Conservation (phyloP, 2,113 vertebrate genomes). For the Rhynchomys soricoides region DNA sequence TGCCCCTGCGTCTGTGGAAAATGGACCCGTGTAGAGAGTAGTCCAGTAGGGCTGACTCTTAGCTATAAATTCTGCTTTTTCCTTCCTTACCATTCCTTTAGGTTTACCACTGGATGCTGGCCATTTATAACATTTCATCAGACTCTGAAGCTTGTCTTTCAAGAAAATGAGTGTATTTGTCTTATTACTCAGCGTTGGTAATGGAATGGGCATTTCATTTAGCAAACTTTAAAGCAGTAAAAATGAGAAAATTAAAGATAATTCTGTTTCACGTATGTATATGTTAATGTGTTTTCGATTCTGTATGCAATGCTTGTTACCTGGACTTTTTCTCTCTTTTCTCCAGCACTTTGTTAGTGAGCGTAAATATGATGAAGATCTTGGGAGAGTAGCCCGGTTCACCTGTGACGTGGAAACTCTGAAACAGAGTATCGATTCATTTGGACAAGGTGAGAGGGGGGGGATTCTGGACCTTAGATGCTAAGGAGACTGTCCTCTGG, state of each 20-base stretch:
- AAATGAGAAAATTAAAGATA: slow-evolving; percentile 40
- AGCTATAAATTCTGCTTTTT: neutral
- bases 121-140: slow-evolving; percentile 13
- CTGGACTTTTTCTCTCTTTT: neutral
- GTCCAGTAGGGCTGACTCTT: neutral
- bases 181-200: neutral
- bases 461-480: neutral
- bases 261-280: neutral
- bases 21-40: neutral
- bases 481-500: neutral
- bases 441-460: slow-evolving; percentile 92
- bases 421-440: slow-evolving; percentile 90
- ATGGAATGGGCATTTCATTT: slow-evolving; percentile 16
- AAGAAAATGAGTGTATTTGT: slow-evolving; percentile 4
- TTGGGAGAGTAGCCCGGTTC: slow-evolving; percentile 94
- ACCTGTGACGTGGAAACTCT: slow-evolving; percentile 92
- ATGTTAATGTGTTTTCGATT: neutral
- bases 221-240: slow-evolving; percentile 42
- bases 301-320: neutral
- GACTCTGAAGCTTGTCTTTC: slow-evolving; percentile 29
- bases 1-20: slow-evolving; percentile 9
- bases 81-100: neutral
- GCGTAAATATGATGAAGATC: slow-evolving; percentile 96
- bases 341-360: slow-evolving; percentile 97
- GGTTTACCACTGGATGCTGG: neutral